phyloP scores from a whole-genome alignment of 2,888 invertebrate genomes.

The Drosophila histrio region DNA sequence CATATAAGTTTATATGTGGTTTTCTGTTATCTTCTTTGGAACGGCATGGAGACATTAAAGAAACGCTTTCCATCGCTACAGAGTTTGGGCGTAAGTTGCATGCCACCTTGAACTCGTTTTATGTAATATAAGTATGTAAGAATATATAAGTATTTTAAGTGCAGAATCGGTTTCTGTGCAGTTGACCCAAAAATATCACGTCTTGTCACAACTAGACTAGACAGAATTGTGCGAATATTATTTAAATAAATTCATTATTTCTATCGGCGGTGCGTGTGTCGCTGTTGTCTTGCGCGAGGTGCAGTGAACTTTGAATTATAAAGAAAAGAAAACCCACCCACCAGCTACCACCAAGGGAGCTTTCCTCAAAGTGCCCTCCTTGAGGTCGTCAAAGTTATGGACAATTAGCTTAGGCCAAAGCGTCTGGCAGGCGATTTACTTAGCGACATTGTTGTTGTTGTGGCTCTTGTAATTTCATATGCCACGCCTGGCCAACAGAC shows the following conservation, averaged over 20 bases:
- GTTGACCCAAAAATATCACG: slow-evolving; percentile 45
- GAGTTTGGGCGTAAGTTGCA: slow-evolving; percentile 85
- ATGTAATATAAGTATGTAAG: no score
- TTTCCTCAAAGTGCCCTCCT: slow-evolving; percentile 28
- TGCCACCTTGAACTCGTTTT: slow-evolving; percentile 32
- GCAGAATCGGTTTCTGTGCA: slow-evolving; percentile 22
- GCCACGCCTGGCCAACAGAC: slow-evolving; percentile 37
- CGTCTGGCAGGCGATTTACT: slow-evolving; percentile 57
- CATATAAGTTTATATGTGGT: slow-evolving; percentile 32
- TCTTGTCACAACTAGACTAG: slow-evolving; percentile 3
- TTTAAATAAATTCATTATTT: neutral
- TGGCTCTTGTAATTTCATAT: slow-evolving; percentile 51
- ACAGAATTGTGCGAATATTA: slow-evolving; percentile 24
- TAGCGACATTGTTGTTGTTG: slow-evolving; percentile 17
- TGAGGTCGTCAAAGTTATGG: slow-evolving; percentile 64
- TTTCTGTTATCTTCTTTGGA: slow-evolving; percentile 1
- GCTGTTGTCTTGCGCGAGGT: slow-evolving; percentile 31
- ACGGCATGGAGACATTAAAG: slow-evolving; percentile 83
- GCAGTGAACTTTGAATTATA: slow-evolving; percentile 51
- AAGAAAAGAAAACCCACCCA: neutral
- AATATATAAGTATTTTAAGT: no score
- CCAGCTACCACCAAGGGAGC: neutral
- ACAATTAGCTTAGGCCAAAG: slow-evolving; percentile 58
- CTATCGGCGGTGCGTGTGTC: slow-evolving; percentile 20
- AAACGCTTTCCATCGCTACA: slow-evolving; percentile 85